Evolutionary conservation across 2,113 vertebrate species (phyloP).

Genomic region (Shinisaurus crocodilurus): DNA sequence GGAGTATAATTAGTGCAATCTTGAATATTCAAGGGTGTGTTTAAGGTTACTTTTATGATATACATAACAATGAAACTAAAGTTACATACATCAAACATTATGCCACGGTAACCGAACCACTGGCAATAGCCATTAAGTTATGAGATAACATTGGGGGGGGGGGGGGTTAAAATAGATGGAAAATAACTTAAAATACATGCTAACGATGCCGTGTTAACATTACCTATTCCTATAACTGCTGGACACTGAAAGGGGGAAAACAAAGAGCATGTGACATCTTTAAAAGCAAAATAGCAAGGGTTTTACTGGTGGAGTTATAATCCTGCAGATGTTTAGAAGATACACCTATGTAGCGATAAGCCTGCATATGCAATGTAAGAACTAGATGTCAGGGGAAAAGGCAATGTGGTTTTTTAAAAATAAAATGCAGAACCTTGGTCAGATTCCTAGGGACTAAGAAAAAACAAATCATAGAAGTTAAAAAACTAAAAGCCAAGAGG

Average conservation of each 20-base stretch:
- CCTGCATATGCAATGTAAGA: background rate
- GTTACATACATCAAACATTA: background rate
- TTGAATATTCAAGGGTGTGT: background rate
- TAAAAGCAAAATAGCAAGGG: background rate
- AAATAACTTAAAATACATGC: background rate
- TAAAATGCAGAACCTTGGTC: background rate
- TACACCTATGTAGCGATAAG: background rate
- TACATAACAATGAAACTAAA: background rate
- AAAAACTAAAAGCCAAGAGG: background rate
- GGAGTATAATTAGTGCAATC: background rate
- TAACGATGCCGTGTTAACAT: background rate
- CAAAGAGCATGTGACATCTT: background rate
- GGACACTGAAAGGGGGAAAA: background rate
- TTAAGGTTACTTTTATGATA: background rate
- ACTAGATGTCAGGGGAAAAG: too few species aligned
- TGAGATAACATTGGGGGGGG: background rate
- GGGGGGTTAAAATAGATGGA: background rate
- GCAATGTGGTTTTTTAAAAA: background rate
- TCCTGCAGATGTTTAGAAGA: background rate
- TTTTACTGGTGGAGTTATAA: background rate
- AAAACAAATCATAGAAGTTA: background rate
- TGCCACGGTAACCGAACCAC: background rate
- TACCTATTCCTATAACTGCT: too few species aligned
- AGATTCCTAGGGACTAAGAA: background rate
- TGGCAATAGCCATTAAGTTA: background rate